Conservation (phyloP, 2,113 vertebrate genomes). For the Ranitomeya imitator region DNA sequence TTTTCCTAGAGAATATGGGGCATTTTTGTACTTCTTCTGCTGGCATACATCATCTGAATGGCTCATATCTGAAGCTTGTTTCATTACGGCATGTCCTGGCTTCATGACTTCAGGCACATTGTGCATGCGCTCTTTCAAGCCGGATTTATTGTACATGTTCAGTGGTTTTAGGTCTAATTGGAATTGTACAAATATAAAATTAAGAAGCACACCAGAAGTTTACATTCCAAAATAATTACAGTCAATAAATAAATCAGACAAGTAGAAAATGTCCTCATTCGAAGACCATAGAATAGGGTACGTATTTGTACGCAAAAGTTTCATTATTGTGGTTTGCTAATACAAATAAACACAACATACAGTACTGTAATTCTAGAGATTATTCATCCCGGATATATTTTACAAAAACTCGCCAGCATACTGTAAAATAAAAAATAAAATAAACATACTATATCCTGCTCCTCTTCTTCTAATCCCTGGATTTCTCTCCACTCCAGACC, state of each 20-base stretch:
- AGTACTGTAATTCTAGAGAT: no score
- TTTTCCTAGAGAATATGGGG: background rate
- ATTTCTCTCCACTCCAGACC: no score
- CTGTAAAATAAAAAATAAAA: no score
- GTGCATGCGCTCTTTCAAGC: slow-evolving; percentile 68
- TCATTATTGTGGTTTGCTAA: background rate
- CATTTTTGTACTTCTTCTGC: slow-evolving; percentile 51
- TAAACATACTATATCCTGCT: no score
- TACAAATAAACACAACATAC: background rate
- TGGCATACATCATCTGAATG: slow-evolving; percentile 57
- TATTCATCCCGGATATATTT: no score
- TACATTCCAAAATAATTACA: slow-evolving; percentile 61
- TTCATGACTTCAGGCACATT: slow-evolving; percentile 67
- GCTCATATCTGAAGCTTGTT: slow-evolving; percentile 59
- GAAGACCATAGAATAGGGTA: background rate
- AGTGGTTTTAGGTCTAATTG: slow-evolving; percentile 65
- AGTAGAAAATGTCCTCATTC: slow-evolving; percentile 6
- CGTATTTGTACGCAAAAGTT: background rate
- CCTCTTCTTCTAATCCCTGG: no score
- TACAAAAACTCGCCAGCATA: no score
- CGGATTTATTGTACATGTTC: slow-evolving; percentile 68
- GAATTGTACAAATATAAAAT: slow-evolving; percentile 58
- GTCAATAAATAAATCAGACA: slow-evolving; percentile 23
- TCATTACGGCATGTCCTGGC: slow-evolving; percentile 63
- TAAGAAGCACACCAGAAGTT: slow-evolving; percentile 63